phyloP scores from a whole-genome alignment of 2,888 invertebrate species.

The Drosophila paramelanica region DNA sequence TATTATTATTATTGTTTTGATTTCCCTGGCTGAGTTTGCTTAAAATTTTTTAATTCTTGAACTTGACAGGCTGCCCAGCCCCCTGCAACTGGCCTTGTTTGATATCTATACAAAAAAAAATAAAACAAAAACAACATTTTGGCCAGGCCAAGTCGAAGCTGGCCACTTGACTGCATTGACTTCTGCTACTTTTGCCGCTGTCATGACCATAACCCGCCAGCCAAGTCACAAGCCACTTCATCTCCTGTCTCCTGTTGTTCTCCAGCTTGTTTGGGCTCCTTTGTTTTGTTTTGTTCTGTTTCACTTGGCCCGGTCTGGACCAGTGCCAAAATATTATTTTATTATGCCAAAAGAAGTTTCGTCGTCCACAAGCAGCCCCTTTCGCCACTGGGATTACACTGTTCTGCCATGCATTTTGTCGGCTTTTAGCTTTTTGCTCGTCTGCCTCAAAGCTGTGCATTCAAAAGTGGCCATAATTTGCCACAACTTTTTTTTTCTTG shows the following conservation, averaged over 20 bases:
- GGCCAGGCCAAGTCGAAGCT: conserved; percentile 13
- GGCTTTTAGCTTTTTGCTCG: conserved; percentile 26
- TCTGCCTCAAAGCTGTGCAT: conserved; percentile 38
- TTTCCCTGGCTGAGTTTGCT: conserved; percentile 54
- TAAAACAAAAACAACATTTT: conserved; percentile 20
- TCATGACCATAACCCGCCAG: conserved; percentile 53
- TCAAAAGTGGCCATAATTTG: conserved; percentile 63
- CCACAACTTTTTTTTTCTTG: conserved; percentile 21
- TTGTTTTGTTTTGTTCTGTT: conserved; percentile 36
- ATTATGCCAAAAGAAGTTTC: conserved; percentile 70
- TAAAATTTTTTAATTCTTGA: conserved; percentile 76
- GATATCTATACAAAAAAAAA: conserved; percentile 14
- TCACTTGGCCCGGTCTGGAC: conserved; percentile 44
- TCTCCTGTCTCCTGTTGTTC: conserved; percentile 48
- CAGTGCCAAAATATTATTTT: conserved; percentile 69
- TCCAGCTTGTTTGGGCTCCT: conserved; percentile 35
- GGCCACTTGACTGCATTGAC: conserved; percentile 62
- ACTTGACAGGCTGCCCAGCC: conserved; percentile 65
- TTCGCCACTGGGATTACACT: conserved; percentile 57
- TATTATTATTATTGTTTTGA: conserved; percentile 64
- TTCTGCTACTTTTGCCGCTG: conserved; percentile 60
- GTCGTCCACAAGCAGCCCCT: conserved; percentile 41
- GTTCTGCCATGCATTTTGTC: conserved; percentile 29
- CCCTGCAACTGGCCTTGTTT: conserved; percentile 24
- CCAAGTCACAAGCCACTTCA: conserved; percentile 55